Conservation (phyloP, 2,888 invertebrate species). For the Caenorhabditis sp. region DNA sequence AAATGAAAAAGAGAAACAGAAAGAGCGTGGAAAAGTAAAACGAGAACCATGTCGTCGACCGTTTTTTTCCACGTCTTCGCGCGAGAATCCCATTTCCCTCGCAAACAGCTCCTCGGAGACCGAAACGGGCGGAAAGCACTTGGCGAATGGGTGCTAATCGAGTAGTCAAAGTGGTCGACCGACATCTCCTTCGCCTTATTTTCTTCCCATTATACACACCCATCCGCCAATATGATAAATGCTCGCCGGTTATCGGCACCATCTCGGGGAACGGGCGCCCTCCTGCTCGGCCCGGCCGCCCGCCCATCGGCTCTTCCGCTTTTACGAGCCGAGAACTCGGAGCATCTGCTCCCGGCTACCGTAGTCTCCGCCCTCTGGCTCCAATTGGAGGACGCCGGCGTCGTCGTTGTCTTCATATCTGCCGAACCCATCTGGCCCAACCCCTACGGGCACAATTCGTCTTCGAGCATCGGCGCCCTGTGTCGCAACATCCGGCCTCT, state of each 20-base stretch:
- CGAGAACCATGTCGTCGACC: no score
- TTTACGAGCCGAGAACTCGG: conserved; percentile 48
- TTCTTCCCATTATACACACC: conserved; percentile 10
- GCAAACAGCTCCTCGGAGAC: conserved; percentile 39
- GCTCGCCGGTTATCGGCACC: conserved; percentile 37
- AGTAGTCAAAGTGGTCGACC: conserved; percentile 7
- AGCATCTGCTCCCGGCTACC: conserved; percentile 35
- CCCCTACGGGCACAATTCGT: conserved; percentile 52
- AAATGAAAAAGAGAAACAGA: no score
- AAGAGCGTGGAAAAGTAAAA: background rate
- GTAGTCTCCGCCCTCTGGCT: conserved; percentile 31
- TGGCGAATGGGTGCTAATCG: conserved; percentile 41
- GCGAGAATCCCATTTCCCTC: background rate
- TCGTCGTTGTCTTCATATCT: conserved; percentile 22
- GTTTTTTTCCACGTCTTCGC: no score
- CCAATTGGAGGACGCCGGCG: conserved; percentile 20
- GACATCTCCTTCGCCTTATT: no score
- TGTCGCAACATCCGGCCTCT: conserved; percentile 40
- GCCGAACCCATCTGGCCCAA: conserved; percentile 33
- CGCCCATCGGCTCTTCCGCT: background rate
- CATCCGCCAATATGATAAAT: conserved; percentile 40
- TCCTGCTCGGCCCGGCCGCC: background rate
- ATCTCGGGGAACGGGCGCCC: conserved; percentile 27
- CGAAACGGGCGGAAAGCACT: conserved; percentile 8
- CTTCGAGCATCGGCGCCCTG: conserved; percentile 23